These are phyloP conservation scores for Tachystola acroxantha DNA, from an alignment of 2,888 invertebrate species.

Conservation along the genomic window DNA sequence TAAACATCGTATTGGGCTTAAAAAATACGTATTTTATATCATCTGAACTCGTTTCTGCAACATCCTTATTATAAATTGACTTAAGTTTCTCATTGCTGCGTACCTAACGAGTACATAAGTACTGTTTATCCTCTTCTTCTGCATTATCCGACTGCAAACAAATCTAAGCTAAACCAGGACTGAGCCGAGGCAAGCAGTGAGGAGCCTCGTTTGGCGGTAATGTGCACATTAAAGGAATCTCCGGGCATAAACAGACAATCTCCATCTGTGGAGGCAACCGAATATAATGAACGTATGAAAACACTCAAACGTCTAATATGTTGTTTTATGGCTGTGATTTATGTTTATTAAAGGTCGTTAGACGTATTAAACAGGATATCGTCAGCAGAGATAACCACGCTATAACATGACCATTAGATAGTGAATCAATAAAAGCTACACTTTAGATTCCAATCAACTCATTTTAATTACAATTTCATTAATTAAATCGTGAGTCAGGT, in stretches of 20 bases:
- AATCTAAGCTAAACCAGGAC: too few relatives aligned
- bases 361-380: slow-evolving; percentile 19
- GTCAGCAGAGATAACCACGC: slow-evolving; percentile 4
- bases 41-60: too few relatives aligned
- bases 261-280: slow-evolving; percentile 15
- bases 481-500: too few relatives aligned
- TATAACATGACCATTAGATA: neutral
- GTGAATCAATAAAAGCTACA: neutral
- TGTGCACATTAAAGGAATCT: slow-evolving; percentile 24
- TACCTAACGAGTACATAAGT: too few relatives aligned
- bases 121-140: too few relatives aligned
- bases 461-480: neutral
- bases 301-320: slow-evolving; percentile 36
- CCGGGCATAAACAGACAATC: slow-evolving; percentile 22
- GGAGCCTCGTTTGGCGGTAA: slow-evolving; percentile 15
- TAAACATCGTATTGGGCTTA: too few relatives aligned
- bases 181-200: too few relatives aligned
- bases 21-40: too few relatives aligned
- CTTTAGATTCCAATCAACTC: neutral
- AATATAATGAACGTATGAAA: slow-evolving; percentile 32
- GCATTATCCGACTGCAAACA: too few relatives aligned
- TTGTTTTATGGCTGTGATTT: slow-evolving; percentile 35
- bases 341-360: slow-evolving; percentile 41
- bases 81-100: too few relatives aligned
- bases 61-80: too few relatives aligned